A percentile compares a stretch with the other conserved stretches of the same genome.
Evolutionary conservation across 2,888 invertebrate species (phyloP).

Genomic region (Zaprionus obscuricornis): DNA sequence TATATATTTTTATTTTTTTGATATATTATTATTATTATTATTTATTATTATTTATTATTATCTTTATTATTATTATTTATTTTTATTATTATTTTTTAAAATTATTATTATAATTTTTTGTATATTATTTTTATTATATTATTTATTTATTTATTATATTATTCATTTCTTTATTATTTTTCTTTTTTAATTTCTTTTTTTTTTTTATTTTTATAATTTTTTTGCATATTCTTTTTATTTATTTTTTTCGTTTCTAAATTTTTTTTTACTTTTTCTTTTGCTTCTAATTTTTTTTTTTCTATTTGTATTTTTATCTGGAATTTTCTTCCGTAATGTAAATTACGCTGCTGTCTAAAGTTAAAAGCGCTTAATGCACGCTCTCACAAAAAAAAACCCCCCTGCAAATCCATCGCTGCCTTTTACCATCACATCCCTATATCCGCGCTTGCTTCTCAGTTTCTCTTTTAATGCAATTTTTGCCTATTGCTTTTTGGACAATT

Average conservation of each 20-base stretch:
- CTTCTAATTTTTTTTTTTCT: too few relatives aligned
- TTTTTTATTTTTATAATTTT: neutral
- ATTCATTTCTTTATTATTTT: neutral
- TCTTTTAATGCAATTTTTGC: constrained; percentile 40
- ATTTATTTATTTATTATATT: too few relatives aligned
- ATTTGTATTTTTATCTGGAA: too few relatives aligned
- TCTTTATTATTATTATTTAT: too few relatives aligned
- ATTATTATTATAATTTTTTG: neutral
- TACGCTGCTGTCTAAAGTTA: constrained; percentile 52
- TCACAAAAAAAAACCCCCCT: constrained; percentile 13
- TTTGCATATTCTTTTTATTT: too few relatives aligned
- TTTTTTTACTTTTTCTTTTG: too few relatives aligned
- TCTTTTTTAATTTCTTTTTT: neutral
- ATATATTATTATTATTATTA: neutral
- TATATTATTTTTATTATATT: neutral
- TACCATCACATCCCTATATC: neutral
- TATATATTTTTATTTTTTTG: too few relatives aligned
- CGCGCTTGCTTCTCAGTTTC: too few relatives aligned
- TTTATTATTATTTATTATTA: too few relatives aligned
- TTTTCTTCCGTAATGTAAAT: constrained; percentile 60
- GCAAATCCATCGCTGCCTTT: constrained; percentile 3
- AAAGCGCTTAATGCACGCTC: constrained; percentile 43
- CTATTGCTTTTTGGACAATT: constrained; percentile 61
- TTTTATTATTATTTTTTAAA: neutral
- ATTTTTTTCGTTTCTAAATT: too few relatives aligned